These are phyloP conservation scores for Drosophila takahashii DNA, from an alignment of 1,140 invertebrate genomes.

Conservation along the genomic window DNA sequence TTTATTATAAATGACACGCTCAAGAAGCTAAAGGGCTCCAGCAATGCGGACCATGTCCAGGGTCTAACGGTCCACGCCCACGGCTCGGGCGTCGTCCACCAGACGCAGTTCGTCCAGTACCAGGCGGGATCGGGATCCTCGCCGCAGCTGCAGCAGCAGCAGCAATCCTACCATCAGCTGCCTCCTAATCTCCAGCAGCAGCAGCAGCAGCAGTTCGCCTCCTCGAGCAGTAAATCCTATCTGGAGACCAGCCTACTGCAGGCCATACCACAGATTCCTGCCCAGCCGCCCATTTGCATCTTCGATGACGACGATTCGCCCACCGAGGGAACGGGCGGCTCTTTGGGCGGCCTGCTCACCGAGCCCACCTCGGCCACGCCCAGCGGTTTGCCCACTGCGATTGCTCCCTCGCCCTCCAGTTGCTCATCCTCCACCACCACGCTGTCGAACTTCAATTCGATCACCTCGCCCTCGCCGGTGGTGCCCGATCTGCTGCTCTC, in stretches of 20 bases:
- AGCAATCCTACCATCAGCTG: conserved; percentile 65
- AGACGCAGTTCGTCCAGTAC: conserved; percentile 63
- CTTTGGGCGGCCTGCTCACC: conserved; percentile 66
- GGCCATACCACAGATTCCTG: conserved; percentile 82
- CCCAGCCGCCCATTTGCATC: conserved; percentile 81
- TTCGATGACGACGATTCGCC: conserved; percentile 83
- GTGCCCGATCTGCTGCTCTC: conserved; percentile 79
- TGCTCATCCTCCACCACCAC: conserved; percentile 76
- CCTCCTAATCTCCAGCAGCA: conserved; percentile 62
- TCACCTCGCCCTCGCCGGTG: conserved; percentile 81
- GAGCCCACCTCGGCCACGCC: conserved; percentile 42
- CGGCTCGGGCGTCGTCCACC: conserved; percentile 56
- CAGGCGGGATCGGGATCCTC: conserved; percentile 40
- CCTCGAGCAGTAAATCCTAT: conserved; percentile 63
- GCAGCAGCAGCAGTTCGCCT: conserved; percentile 43
- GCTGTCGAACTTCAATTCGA: conserved; percentile 81
- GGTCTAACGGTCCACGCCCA: conserved; percentile 51
- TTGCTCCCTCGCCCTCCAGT: conserved; percentile 71
- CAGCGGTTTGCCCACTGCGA: conserved; percentile 55
- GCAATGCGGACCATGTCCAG: conserved; percentile 60
- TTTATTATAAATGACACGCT: conserved; percentile 84
- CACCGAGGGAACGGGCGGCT: conserved; percentile 54
- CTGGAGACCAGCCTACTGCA: conserved; percentile 78
- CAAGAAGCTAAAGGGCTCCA: conserved; percentile 82
- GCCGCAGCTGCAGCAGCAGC: conserved; percentile 60